A percentile compares a stretch with the other conserved stretches of the same genome.
Conservation (phyloP, 2,113 vertebrate genomes). For the Trematocara nigrifrons region DNA sequence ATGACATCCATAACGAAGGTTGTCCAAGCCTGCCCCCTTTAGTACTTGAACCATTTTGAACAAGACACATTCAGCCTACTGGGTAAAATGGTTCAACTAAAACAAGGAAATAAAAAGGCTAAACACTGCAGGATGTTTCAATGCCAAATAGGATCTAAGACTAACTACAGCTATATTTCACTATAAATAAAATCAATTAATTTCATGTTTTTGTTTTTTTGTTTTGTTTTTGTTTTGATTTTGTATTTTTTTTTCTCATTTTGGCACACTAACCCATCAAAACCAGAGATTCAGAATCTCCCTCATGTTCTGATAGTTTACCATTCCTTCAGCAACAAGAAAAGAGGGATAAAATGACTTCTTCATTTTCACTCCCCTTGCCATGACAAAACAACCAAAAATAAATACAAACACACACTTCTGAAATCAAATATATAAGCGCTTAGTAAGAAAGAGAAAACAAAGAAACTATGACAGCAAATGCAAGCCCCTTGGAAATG, state of each 20-base stretch:
- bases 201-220: slow-evolving; percentile 10
- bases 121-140: slow-evolving; percentile 50
- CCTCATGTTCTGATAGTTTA: slow-evolving; percentile 14
- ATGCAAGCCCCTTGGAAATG: slow-evolving; percentile 70
- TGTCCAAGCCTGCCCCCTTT: background rate
- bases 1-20: slow-evolving; percentile 37
- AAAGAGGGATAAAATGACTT: slow-evolving; percentile 45
- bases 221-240: background rate
- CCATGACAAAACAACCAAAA: slow-evolving; percentile 67
- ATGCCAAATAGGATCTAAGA: slow-evolving; percentile 51
- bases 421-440: slow-evolving; percentile 73
- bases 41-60: slow-evolving; percentile 46
- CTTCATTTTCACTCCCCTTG: slow-evolving; percentile 60
- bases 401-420: slow-evolving; percentile 78
- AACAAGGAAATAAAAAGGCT: slow-evolving; percentile 18
- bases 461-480: slow-evolving; percentile 61
- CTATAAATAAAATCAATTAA: slow-evolving; percentile 69
- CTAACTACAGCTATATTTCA: slow-evolving; percentile 55
- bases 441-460: slow-evolving; percentile 40
- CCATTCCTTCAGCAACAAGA: slow-evolving; percentile 66
- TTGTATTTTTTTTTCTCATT: slow-evolving; percentile 41
- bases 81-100: slow-evolving; percentile 52
- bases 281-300: slow-evolving; percentile 67
- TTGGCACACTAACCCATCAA: slow-evolving; percentile 70
- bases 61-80: slow-evolving; percentile 50